These are phyloP conservation scores for Diplosoma virens DNA, from an alignment of 23 tunicate genomes.

Conservation along the genomic window DNA sequence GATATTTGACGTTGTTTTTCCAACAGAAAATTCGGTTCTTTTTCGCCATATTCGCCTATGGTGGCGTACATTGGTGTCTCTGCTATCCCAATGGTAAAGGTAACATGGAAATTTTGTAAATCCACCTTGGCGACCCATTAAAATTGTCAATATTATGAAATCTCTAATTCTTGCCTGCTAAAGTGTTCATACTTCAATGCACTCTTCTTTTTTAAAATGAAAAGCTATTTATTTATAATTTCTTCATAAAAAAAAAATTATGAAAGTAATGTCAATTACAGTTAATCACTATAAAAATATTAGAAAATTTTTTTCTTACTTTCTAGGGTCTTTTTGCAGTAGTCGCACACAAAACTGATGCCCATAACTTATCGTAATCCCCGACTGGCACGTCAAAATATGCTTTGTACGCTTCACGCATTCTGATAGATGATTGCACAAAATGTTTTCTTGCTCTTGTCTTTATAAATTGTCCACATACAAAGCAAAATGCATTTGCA, in stretches of 20 bases:
- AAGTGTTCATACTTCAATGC: neutral
- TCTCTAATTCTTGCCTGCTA: neutral
- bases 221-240: too few species aligned
- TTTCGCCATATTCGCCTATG: neutral
- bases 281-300: neutral
- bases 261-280: neutral
- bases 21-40: too few species aligned
- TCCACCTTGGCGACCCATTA: neutral
- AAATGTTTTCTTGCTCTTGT: conserved; percentile 14
- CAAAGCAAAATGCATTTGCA: too few species aligned
- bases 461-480: conserved; percentile 15
- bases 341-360: conserved; percentile 1
- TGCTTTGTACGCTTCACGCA: conserved; percentile 22
- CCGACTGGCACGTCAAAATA: conserved; percentile 1
- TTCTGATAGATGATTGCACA: neutral
- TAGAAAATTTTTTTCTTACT: neutral
- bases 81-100: too few species aligned
- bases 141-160: neutral
- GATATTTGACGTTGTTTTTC: too few species aligned
- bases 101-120: too few species aligned
- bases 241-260: neutral
- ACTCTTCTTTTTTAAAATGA: too few species aligned
- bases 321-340: conserved; percentile 6
- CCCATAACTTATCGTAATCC: neutral
- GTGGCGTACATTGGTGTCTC: neutral